phyloP scores from a whole-genome alignment of 2,888 invertebrate genomes.

The Leptopilina myrica region DNA sequence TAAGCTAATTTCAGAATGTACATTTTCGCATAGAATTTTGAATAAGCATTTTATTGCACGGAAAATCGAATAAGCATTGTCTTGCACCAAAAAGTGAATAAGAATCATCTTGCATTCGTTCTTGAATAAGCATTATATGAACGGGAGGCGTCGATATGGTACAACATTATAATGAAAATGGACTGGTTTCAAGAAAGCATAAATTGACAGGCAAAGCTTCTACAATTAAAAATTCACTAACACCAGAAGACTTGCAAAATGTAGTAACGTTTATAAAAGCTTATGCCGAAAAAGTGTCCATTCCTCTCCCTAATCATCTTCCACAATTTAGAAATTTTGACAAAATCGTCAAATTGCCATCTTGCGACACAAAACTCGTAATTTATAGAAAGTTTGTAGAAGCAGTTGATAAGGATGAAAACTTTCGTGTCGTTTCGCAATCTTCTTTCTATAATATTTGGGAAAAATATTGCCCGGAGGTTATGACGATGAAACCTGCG shows the following conservation, averaged over 20 bases:
- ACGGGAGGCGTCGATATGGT: no score
- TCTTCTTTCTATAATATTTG: slow-evolving; percentile 16
- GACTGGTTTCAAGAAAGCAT: neutral
- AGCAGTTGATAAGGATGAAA: neutral
- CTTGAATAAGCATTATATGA: no score
- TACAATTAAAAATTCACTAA: neutral
- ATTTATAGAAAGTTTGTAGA: neutral
- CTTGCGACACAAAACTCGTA: neutral
- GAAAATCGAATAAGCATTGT: no score
- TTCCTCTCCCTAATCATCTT: neutral
- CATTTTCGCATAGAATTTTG: no score
- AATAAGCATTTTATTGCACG: no score
- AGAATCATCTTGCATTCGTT: no score
- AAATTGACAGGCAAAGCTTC: neutral
- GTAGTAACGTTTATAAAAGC: neutral
- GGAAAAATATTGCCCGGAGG: slow-evolving; percentile 13
- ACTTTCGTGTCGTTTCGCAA: neutral
- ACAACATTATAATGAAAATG: neutral
- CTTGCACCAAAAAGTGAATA: no score
- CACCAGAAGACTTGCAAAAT: neutral
- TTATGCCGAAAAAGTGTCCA: neutral
- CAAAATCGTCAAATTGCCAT: neutral
- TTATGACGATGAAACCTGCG: slow-evolving; percentile 7
- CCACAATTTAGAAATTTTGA: neutral
- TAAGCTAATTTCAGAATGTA: no score